A percentile compares a stretch with the other conserved stretches of the same genome.
phyloP scores from a whole-genome alignment of 2,888 invertebrate species.

The Acleris emargana region DNA sequence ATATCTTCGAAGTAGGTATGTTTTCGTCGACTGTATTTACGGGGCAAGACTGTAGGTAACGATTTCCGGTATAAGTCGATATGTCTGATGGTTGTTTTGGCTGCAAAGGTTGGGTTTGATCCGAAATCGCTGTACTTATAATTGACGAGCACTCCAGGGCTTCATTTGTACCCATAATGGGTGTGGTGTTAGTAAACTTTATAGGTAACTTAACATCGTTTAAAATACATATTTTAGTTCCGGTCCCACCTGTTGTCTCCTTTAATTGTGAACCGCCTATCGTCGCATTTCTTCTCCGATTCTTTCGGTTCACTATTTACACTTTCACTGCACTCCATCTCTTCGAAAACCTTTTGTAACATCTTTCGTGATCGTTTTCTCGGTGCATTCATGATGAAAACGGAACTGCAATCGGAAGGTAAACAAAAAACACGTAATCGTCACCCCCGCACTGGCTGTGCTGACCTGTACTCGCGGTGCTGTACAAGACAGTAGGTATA shows the following conservation, averaged over 20 bases:
- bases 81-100: not conserved
- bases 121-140: too few species aligned
- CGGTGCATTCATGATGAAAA: slow-evolving; percentile 10
- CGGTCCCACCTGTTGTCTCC: too few species aligned
- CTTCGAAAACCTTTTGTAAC: slow-evolving; percentile 4
- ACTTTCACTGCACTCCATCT: slow-evolving; percentile 5
- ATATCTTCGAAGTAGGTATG: slow-evolving; percentile 3
- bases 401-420: slow-evolving; percentile 1
- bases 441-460: slow-evolving; percentile 8
- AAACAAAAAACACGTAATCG: slow-evolving; percentile 10
- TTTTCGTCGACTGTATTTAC: not conserved
- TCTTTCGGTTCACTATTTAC: slow-evolving; percentile 3
- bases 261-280: not conserved
- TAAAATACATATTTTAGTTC: too few species aligned
- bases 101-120: not conserved
- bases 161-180: too few species aligned
- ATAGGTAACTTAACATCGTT: too few species aligned
- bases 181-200: too few species aligned
- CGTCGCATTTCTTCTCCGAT: not conserved
- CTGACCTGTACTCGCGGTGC: not conserved
- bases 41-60: not conserved
- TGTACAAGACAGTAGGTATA: slow-evolving; percentile 15
- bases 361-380: slow-evolving; percentile 16
- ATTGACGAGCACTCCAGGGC: too few species aligned
- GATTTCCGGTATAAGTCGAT: not conserved